Conservation (phyloP, 35 echinoderm and acorn worm species). For the Apostichopus parvimensis region DNA sequence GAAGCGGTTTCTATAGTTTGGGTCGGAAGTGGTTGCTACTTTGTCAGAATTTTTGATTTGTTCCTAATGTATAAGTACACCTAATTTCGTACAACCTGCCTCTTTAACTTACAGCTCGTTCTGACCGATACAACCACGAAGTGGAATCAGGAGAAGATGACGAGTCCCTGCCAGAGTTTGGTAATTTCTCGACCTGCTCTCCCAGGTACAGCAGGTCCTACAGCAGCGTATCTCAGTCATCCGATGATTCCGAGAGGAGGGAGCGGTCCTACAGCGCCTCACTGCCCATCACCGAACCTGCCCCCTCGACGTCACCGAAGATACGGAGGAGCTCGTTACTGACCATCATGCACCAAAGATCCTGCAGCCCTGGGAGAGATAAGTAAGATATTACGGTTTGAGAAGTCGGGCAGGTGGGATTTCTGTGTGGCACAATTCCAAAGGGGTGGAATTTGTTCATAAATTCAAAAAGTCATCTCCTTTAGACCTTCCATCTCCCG, state of each 20-base stretch:
- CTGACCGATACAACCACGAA: conserved; percentile 96
- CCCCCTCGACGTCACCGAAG: conserved; percentile 25
- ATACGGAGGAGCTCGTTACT: conserved; percentile 43
- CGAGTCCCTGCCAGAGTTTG: conserved; percentile 86
- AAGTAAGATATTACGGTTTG: conserved; percentile 19
- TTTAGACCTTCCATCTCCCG: no score
- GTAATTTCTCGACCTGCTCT: conserved; percentile 89
- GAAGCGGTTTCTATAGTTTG: no score
- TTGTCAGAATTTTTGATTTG: no score
- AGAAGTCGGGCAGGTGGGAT: no score
- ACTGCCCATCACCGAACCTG: conserved; percentile 63
- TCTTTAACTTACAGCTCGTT: conserved; percentile 66
- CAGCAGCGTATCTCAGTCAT: conserved; percentile 93
- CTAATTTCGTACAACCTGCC: no score
- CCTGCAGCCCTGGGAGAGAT: conserved; percentile 45
- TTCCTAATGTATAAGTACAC: no score
- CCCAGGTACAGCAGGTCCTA: conserved; percentile 94
- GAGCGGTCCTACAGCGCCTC: conserved; percentile 87
- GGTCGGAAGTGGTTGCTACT: no score
- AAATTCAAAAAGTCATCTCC: no score
- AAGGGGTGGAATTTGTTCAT: no score
- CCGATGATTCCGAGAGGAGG: conserved; percentile 86
- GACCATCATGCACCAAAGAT: conserved; percentile 45
- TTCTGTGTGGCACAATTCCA: no score
- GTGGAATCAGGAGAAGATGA: conserved; percentile 88